Evolutionary conservation across 2,888 invertebrate genomes (phyloP), one percentile per base, ranked within the genome.

Genomic region (Tiliacea aurago): DNA sequence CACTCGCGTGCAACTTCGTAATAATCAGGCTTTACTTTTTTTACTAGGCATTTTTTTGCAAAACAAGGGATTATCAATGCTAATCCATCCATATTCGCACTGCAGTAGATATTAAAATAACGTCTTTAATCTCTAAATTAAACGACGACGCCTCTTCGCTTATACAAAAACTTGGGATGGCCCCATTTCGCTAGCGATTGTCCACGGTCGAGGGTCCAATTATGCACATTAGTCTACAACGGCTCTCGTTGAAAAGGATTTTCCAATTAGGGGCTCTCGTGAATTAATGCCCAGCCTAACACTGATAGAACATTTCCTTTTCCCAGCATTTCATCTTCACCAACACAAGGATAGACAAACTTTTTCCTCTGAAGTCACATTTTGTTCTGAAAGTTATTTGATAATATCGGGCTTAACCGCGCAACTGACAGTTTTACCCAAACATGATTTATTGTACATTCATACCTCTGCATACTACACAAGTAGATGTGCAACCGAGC

Each of bases 181-280:
- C 88, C 91, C 90, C 91, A 90, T 92, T 92, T 89, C 86, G 84
- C 86, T 88, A 81, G 84, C 87, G 86, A 91, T 91, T 91, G 92
- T 93, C 90, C 91, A 89, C 87, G 86, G 85, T 87, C 88, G 87
- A 91, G 92, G 93, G 91, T 91, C 90, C 92, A 92, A 94, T 94
- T 94, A 93, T 92, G 88, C 88, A 90, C 91, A 93, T 92, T 92
- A 90, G 85, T 89, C 89, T 86, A 89, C 88, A 90, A 89, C 87
- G 88, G 87, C 89, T 87, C 88, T 91, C 89, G 89, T 93, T 89
- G 91, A 91, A 93, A 92, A 91, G 92, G 93, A 92, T 93, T 93
- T 93, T 90, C 91, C 91, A 92, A 94, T 94, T 93, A 93, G 87
- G 89, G 87, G 79, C 86, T 87, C 90, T 90, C 91, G 86, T 93